Evolutionary conservation across 2,113 vertebrate genomes (phyloP).

Genomic region (Ochotona princeps): DNA sequence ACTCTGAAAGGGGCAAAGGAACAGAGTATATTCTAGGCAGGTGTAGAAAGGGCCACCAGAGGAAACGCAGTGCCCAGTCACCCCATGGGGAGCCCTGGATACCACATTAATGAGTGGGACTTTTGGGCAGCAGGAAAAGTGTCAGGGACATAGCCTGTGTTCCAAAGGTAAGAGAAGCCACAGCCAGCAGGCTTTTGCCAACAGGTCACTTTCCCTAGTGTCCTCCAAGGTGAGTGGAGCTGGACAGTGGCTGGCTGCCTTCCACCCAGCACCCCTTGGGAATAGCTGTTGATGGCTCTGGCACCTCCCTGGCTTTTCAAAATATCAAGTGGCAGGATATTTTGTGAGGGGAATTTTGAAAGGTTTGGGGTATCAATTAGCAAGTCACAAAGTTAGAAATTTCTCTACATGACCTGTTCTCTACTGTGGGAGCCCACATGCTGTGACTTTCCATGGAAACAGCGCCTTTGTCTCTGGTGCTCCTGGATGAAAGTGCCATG

Average conservation of each 20-base stretch:
- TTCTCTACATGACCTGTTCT: not conserved
- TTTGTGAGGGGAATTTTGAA: not conserved
- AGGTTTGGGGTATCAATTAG: not conserved
- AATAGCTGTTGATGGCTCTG: not conserved
- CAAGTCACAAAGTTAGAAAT: not conserved
- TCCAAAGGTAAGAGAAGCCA: not conserved
- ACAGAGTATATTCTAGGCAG: not conserved
- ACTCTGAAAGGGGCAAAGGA: not conserved
- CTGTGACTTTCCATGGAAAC: rapidly evolving
- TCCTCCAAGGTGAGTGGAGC: not conserved
- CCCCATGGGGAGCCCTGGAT: rapidly evolving
- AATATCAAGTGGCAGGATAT: not conserved
- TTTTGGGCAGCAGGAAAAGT: not conserved
- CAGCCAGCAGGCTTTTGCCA: not conserved
- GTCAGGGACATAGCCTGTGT: not conserved
- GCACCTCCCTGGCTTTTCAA: not conserved
- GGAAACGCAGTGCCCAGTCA: not conserved
- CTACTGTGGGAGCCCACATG: no score
- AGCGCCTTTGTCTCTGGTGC: not conserved
- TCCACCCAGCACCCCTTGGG: not conserved
- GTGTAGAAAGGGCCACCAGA: not conserved
- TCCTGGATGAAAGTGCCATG: not conserved
- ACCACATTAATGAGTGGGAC: not conserved
- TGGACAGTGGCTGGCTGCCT: not conserved
- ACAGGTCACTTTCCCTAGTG: not conserved